phyloP scores from a whole-genome alignment of 2,113 vertebrate genomes.

The Platanista minor region DNA sequence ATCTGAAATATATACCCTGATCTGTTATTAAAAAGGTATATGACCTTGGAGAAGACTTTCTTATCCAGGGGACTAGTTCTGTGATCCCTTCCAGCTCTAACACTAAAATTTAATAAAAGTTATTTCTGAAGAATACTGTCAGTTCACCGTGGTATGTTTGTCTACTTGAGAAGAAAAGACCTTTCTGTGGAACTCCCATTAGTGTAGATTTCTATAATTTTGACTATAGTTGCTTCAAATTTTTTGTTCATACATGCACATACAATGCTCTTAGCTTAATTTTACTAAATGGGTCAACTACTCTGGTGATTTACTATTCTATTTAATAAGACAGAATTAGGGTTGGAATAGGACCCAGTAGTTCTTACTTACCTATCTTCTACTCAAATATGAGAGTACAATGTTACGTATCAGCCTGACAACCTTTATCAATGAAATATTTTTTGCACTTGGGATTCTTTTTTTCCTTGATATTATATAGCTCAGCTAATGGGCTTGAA shows the following conservation, averaged over 20 bases:
- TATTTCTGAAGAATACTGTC: not conserved
- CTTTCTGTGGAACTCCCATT: not conserved
- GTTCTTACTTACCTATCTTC: conserved; percentile 9
- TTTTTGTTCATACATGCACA: not conserved
- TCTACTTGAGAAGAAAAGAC: not conserved
- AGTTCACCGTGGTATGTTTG: not conserved
- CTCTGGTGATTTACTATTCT: not conserved
- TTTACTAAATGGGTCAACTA: not conserved
- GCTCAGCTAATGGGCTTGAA: not conserved
- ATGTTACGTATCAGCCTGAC: not conserved
- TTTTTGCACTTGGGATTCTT: not conserved
- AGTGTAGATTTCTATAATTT: conserved; percentile 19
- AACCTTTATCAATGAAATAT: not conserved
- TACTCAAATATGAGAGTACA: not conserved
- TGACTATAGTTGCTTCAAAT: not conserved
- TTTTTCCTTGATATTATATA: not conserved
- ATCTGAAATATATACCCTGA: not conserved
- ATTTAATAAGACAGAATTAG: not conserved
- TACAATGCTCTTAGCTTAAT: not conserved
- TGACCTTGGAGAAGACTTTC: not conserved
- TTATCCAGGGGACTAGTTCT: not conserved
- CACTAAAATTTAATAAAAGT: not conserved
- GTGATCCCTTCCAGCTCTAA: not conserved
- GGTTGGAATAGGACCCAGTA: not conserved
- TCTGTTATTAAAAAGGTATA: not conserved